These are phyloP conservation scores for Cyclopterus lumpus DNA, from an alignment of 2,797 vertebrate genomes.

Conservation along the genomic window DNA sequence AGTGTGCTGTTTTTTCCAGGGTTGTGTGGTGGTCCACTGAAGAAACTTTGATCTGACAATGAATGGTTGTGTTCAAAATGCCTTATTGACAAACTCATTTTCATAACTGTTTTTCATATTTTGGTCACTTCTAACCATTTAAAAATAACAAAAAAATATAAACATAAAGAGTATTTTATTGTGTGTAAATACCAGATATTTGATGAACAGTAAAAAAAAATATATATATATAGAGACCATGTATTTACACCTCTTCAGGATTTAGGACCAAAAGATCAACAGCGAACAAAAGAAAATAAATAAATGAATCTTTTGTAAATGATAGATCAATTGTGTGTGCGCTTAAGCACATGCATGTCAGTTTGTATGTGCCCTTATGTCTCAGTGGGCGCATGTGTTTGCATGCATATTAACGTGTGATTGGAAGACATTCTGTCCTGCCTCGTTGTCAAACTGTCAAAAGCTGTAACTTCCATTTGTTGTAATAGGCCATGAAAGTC, in stretches of 20 bases:
- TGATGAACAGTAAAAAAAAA: conserved; percentile 30
- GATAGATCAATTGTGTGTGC: conserved; percentile 41
- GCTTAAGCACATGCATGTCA: conserved; percentile 44
- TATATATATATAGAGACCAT: conserved; percentile 15
- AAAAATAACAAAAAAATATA: conserved; percentile 10
- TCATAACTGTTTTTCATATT: conserved; percentile 39
- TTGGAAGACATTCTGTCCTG: conserved; percentile 39
- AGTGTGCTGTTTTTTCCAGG: conserved; percentile 29
- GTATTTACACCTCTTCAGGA: conserved; percentile 22
- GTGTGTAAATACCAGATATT: conserved; percentile 30
- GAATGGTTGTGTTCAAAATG: conserved; percentile 64
- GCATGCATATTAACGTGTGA: conserved; percentile 61
- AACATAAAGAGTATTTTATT: conserved; percentile 11
- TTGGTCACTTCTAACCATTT: conserved; percentile 16
- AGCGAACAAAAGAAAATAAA: not conserved
- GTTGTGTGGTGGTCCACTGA: conserved; percentile 33
- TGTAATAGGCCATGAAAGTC: conserved; percentile 27
- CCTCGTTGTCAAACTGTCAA: conserved; percentile 38
- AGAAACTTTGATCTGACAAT: conserved; percentile 43
- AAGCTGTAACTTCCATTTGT: conserved; percentile 34
- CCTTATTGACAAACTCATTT: conserved; percentile 64
- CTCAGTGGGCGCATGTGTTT: conserved; percentile 57
- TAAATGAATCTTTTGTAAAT: conserved; percentile 47
- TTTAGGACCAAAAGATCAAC: conserved; percentile 1
- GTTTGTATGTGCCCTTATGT: conserved; percentile 45